A percentile compares a stretch with the other conserved stretches of the same genome.
Conservation (phyloP, 2,888 invertebrate species). For the Caenorhabditis sp. region DNA sequence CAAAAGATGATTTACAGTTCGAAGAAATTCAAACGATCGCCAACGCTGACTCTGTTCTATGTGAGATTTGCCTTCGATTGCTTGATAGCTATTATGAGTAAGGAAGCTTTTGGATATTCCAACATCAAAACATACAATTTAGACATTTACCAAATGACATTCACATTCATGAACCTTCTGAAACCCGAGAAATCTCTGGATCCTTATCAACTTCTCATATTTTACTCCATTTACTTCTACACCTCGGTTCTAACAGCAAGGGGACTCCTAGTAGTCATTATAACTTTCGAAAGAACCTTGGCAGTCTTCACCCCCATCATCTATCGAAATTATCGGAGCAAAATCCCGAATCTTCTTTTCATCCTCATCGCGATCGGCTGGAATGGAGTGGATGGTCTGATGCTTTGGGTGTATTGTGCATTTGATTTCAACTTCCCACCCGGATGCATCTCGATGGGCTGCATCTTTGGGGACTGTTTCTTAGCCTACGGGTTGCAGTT, state of each 20-base stretch:
- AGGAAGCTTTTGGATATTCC: not conserved
- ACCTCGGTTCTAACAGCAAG: not conserved
- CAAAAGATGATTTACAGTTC: not conserved
- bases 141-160: not conserved
- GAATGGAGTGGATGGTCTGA: not conserved
- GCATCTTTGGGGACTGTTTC: not conserved
- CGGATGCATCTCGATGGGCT: not conserved
- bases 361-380: not conserved
- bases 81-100: not conserved
- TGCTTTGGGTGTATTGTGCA: not conserved
- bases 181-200: not conserved
- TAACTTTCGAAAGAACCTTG: constrained; percentile 3
- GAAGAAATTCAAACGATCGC: not conserved
- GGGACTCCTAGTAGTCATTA: not conserved
- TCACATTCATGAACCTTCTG: not conserved
- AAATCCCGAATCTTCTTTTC: not conserved
- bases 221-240: not conserved
- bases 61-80: not conserved
- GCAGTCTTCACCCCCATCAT: not conserved
- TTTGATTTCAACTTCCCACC: not conserved
- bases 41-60: not conserved
- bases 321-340: not conserved
- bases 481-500: not conserved
- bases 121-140: not conserved
- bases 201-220: not conserved